Evolutionary conservation across 2,888 invertebrate genomes (phyloP), one percentile per base, ranked within the genome.

Genomic region (Nowickia ferox): DNA sequence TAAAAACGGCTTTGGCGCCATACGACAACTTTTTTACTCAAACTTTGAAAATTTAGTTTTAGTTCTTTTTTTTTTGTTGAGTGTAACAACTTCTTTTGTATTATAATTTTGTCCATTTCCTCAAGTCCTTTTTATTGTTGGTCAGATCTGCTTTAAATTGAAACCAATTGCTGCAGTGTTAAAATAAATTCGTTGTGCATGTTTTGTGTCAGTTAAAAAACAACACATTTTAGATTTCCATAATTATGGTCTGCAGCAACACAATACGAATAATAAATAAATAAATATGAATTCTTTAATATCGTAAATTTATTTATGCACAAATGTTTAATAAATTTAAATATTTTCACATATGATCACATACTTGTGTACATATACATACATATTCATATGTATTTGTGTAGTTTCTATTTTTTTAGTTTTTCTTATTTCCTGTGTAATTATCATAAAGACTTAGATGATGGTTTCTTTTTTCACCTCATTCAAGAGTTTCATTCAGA

Each of bases 341-440:
- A 74, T 81, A 74, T 44, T 78, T 77, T 66, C 53, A 65, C 38
- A 48, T 69, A 44, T 8, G 13, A n/a, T n/a, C 15, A 6, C 30
- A 13, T 22, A n/a, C n/a, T n/a, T 59, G n/a, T 11, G 5, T 30
- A 30, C 30, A 30, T 22, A 48, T 76, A 44, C 11, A 10, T 22
- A 1, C 22, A 13, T 30, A 9, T 38, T 9, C n/a, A 6, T 11
- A 8, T 38, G 9, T 9, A 1, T 59, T 0, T 40, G 15, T 22
- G 15, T 42, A 17, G 66, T 51, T 65, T 10, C 40, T 68, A 40
- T 48, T 51, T 6, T 42, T 22, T 61, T 1, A 40, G 13, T 38
- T 75, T 76, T 76, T 86, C 61, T 74, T 83, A 80, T 80, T 86
- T 86, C 86, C 86, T 86, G 86, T 86, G 83, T 77, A 83, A 86